These are phyloP conservation scores for Nephrotoma flavescens DNA, from an alignment of 2,888 invertebrate genomes.

Conservation along the genomic window DNA sequence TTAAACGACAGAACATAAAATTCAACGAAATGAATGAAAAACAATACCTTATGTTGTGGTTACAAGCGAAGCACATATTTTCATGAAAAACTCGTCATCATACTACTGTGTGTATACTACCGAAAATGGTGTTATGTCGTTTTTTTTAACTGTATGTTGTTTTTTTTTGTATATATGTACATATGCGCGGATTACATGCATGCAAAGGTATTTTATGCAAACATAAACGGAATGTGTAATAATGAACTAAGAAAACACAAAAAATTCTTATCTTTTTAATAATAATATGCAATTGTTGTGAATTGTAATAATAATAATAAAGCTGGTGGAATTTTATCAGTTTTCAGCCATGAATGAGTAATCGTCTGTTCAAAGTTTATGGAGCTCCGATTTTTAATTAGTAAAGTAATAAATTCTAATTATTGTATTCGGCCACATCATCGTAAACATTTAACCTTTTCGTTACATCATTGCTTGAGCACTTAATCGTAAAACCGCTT, in stretches of 20 bases:
- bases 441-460: too few relatives aligned
- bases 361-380: background rate
- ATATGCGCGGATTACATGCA: background rate
- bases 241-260: background rate
- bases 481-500: too few relatives aligned
- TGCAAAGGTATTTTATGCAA: background rate
- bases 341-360: background rate
- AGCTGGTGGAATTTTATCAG: background rate
- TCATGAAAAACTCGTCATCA: background rate
- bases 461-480: too few relatives aligned
- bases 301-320: background rate
- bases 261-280: background rate
- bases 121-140: background rate
- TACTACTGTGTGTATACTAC: background rate
- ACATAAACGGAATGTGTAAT: background rate
- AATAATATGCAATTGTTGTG: background rate
- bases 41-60: background rate
- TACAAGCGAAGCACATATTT: background rate
- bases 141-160: background rate
- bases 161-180: background rate
- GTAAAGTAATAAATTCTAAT: too few relatives aligned
- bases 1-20: background rate
- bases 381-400: too few relatives aligned
- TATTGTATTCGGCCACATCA: background rate
- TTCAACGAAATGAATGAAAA: background rate